Conservation (phyloP, 1,140 invertebrate genomes). For the Panagrolaimus sp. region DNA sequence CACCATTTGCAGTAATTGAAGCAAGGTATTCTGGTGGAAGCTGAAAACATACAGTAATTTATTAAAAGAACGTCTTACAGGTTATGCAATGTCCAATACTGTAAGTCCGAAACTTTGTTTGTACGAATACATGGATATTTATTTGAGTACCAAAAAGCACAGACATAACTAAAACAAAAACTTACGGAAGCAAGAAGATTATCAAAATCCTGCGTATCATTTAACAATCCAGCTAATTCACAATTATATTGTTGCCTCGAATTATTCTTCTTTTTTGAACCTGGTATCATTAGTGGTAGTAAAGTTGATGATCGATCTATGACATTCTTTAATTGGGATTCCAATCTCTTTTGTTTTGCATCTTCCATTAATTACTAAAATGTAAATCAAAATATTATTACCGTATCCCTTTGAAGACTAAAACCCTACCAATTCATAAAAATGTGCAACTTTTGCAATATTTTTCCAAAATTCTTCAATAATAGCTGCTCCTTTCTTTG, state of each 20-base stretch:
- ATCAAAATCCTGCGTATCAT: slow-evolving; percentile 11
- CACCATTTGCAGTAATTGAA: background rate
- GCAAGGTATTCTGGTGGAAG: background rate
- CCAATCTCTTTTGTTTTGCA: slow-evolving; percentile 8
- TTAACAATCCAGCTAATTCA: background rate
- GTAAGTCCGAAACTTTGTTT: too few species aligned
- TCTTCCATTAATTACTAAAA: background rate
- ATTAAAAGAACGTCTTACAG: too few species aligned
- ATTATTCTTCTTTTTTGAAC: background rate
- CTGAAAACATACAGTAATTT: background rate
- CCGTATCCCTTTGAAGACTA: too few species aligned
- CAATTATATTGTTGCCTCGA: background rate
- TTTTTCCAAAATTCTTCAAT: too few species aligned
- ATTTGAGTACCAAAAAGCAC: too few species aligned
- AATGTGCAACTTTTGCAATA: too few species aligned
- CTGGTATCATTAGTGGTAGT: background rate
- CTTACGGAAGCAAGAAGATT: background rate
- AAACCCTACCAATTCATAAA: too few species aligned
- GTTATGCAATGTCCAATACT: too few species aligned
- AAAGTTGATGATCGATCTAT: background rate
- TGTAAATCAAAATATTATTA: too few species aligned
- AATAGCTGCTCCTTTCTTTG: too few species aligned
- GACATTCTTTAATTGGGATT: background rate
- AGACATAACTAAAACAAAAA: background rate
- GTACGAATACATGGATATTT: too few species aligned